Evolutionary conservation across 2,113 vertebrate species (phyloP).

Genomic region (Nymphicus hollandicus): DNA sequence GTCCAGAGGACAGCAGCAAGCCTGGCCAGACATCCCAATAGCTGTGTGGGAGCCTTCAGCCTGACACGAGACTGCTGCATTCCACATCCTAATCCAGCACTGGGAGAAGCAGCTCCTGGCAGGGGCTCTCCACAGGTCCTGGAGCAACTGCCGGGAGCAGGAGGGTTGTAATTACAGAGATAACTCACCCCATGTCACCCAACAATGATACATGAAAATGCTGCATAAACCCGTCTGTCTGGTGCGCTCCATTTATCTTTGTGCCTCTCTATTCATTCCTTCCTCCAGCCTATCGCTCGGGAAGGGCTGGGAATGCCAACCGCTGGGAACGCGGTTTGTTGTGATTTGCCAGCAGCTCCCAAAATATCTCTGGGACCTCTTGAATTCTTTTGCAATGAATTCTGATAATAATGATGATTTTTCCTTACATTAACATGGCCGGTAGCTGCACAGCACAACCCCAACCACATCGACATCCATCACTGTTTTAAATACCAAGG

Average conservation of each 20-base stretch:
- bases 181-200: slow-evolving; percentile 50
- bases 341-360: slow-evolving; percentile 37
- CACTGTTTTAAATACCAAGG: neutral
- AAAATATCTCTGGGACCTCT: slow-evolving; percentile 57
- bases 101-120: neutral
- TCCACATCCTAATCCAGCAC: neutral
- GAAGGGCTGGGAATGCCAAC: slow-evolving; percentile 51
- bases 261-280: slow-evolving; percentile 31
- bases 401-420: slow-evolving; percentile 43
- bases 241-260: slow-evolving; percentile 41
- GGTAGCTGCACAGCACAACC: neutral
- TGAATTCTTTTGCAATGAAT: neutral
- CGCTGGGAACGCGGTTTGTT: slow-evolving; percentile 52
- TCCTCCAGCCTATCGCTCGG: neutral
- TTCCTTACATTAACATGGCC: slow-evolving; percentile 13
- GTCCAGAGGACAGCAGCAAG: neutral
- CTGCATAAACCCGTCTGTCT: slow-evolving; percentile 40
- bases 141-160: neutral
- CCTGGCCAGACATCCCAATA: fast-evolving
- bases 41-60: too few relatives aligned
- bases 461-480: neutral
- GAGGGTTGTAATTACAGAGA: slow-evolving; percentile 44
- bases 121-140: neutral
- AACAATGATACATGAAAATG: slow-evolving; percentile 41
- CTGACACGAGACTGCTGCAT: fast-evolving